Evolutionary conservation across 2,113 vertebrate genomes (phyloP).

Genomic region (Labeo catla): DNA sequence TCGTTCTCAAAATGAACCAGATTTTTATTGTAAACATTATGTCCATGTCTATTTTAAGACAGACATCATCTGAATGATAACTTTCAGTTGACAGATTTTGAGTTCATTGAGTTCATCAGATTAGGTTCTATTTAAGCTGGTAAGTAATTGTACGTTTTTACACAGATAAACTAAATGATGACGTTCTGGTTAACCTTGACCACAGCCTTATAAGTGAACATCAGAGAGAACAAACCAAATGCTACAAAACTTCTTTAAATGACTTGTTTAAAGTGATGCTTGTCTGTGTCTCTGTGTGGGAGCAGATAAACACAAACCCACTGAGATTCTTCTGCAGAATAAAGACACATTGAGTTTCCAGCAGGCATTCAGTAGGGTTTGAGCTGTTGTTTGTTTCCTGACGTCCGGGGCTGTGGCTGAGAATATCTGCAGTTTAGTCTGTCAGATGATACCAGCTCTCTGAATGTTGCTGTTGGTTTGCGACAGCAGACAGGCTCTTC

Average conservation of each 20-base stretch:
- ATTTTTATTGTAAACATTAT: too few relatives aligned
- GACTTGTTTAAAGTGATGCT: neutral
- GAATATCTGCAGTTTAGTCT: neutral
- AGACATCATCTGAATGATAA: too few relatives aligned
- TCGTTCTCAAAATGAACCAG: too few relatives aligned
- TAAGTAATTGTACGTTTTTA: neutral
- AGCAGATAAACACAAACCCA: neutral
- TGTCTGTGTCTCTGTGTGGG: neutral
- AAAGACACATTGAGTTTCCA: neutral
- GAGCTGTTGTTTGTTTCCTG: neutral
- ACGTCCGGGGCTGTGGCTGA: neutral
- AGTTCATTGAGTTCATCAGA: neutral
- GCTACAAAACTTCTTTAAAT: neutral
- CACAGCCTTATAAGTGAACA: neutral
- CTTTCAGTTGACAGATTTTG: neutral
- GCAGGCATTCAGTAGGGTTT: neutral
- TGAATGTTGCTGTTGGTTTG: neutral
- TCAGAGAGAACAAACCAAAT: neutral
- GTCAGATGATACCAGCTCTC: neutral
- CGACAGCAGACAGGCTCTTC: conserved; percentile 7
- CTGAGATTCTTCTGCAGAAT: neutral
- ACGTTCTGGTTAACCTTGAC: neutral
- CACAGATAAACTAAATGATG: too few relatives aligned
- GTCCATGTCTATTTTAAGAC: too few relatives aligned
- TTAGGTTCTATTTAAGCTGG: neutral